These are phyloP conservation scores for Natator depressus DNA, from an alignment of 2,113 vertebrate genomes.

Conservation along the genomic window DNA sequence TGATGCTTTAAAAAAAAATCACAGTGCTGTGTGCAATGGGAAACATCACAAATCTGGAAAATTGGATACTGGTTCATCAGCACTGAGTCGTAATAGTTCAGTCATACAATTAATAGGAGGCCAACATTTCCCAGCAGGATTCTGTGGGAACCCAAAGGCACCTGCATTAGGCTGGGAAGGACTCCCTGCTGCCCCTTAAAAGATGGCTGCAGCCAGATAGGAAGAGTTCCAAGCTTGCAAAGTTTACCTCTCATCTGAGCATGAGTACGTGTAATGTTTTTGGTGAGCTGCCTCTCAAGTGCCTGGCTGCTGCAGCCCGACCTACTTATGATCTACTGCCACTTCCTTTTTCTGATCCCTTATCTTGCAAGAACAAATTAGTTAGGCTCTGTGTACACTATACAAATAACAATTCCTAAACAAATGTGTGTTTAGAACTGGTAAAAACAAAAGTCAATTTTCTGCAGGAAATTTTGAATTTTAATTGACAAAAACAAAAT, in stretches of 20 bases:
- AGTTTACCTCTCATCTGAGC: neutral
- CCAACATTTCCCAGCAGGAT: conserved; percentile 50
- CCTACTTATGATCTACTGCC: neutral
- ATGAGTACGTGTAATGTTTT: neutral
- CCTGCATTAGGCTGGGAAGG: neutral
- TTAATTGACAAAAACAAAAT: neutral
- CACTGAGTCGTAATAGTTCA: neutral
- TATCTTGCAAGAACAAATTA: neutral
- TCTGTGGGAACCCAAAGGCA: conserved; percentile 4
- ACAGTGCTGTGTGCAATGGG: fast-evolving
- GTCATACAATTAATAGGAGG: conserved; percentile 8
- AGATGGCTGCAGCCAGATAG: neutral
- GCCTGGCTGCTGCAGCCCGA: neutral
- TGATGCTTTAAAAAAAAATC: neutral
- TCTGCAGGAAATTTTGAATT: neutral
- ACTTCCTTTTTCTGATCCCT: neutral
- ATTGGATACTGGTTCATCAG: conserved; percentile 11
- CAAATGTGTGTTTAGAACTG: neutral
- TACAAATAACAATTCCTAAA: neutral
- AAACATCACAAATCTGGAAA: neutral
- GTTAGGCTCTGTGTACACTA: fast-evolving
- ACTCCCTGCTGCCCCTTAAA: neutral
- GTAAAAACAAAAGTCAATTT: neutral
- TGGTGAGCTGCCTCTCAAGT: neutral
- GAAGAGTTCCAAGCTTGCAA: conserved; percentile 7